A percentile compares a stretch with the other conserved stretches of the same genome.
Conservation (phyloP, 2,113 vertebrate genomes). For the Archilochus colubris region DNA sequence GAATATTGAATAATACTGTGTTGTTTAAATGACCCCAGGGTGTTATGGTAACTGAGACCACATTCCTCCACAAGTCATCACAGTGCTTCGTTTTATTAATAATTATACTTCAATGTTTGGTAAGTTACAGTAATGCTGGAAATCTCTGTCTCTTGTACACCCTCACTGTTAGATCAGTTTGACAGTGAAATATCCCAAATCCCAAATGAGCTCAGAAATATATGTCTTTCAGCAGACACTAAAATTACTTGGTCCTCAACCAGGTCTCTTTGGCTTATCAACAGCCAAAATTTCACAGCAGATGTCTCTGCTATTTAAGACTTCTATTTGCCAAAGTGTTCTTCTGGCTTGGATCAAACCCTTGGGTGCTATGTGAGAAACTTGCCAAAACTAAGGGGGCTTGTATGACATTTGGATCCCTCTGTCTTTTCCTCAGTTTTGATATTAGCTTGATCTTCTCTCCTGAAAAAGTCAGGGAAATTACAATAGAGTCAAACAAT, state of each 20-base stretch:
- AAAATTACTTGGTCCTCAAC: slow-evolving; percentile 24
- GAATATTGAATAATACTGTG: background rate
- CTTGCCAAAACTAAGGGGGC: background rate
- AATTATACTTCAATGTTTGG: background rate
- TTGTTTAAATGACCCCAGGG: background rate
- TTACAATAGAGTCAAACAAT: background rate
- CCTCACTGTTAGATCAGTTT: slow-evolving; percentile 4
- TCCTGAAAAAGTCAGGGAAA: background rate
- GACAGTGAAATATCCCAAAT: slow-evolving; percentile 24
- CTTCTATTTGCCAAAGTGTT: slow-evolving; percentile 46
- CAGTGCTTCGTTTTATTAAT: background rate
- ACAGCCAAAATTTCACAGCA: slow-evolving; percentile 54
- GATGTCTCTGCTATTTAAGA: slow-evolving; percentile 34
- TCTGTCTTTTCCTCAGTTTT: background rate
- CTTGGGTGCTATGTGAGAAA: background rate
- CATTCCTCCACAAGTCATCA: slow-evolving; percentile 51
- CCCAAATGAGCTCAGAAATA: background rate
- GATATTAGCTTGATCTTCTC: background rate
- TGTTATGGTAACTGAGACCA: slow-evolving; percentile 16
- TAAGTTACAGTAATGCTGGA: background rate
- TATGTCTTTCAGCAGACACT: slow-evolving; percentile 1
- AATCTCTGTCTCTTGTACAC: background rate
- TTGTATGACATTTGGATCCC: background rate
- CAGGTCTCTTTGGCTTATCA: slow-evolving; percentile 22
- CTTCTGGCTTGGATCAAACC: slow-evolving; percentile 26